Evolutionary conservation across 2,113 vertebrate genomes (phyloP), one percentile per base, ranked within the genome.

Genomic region (Sinocyclocheilus anshuiensis): DNA sequence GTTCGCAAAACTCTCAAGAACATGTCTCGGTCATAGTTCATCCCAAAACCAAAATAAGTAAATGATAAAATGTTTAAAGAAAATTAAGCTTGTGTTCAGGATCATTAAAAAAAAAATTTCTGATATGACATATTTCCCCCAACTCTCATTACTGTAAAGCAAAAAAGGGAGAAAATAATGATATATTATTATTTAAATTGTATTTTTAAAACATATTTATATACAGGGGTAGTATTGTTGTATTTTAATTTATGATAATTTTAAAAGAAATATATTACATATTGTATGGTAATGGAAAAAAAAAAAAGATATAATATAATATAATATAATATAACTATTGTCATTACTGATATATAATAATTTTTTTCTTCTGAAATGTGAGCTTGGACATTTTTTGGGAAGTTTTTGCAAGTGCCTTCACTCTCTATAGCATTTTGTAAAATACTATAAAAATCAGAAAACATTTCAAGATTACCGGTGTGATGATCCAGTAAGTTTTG

Each of bases 381-480:
- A 48, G 18, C 18, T 39, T 75, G 22, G 20, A 24, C 10, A 3
- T 74, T 50, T 42, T 50, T 50, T 50, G 13, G 12, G 48, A 53
- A 53, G 13, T n/a, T 75, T 42, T 24, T 75, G 22, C 0, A 48
- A 75, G 79, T 81, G 79, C 79, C 79, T 81, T 81, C n/a, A 59
- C 20, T 61, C 36, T 79, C 5, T 29, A 29, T 12, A 67, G 26
- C n/a, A 67, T 29, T 67, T 67, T 61, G 22, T 61, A 61, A 61
- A 61, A 29, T 13, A 67, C 26, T 67, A 1, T 67, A 67, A 15
- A 67, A 67, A 61, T 12, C 24, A 16, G 63, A 63, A 63, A 63
- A 4, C 59, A 20, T 61, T 61, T 61, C 2, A 61, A n/a, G 59
- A 65, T 6, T 15, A 12, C 24, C 4, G 11, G 9, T 24, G 15